Base-by-base conservation (phyloP, 35 echinoderm and acorn worm genomes). In the Eucidaris tribuloides region DNA sequence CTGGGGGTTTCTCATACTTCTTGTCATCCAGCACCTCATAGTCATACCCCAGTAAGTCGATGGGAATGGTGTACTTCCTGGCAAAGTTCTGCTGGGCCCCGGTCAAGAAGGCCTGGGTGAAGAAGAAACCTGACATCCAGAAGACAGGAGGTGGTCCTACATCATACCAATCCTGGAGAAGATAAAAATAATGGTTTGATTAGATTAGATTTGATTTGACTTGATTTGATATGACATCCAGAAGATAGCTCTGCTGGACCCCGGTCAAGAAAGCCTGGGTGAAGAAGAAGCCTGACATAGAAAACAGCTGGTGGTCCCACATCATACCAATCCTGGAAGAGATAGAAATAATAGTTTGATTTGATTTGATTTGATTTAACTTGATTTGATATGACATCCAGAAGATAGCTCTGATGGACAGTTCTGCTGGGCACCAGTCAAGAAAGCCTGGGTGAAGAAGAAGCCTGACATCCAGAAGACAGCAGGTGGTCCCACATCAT, bases 251-350 rank as follows among this genome's bases (percentile, higher is more conserved):
- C 71, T 99, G 96, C 46, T 99, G 96, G 65, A 87, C 96, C 57
- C 96, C 90, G 3, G 96, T 99, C 56, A 99, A 82, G 83, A 99
- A 99, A 43, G 96, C 96, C 66, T 99, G 96, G 0, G 96, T 99
- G 91, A 99, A 99, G 87, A 93, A 93, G 61, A 99, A 93, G 11
- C 90, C 96, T 23, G 96, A 99, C 43, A 99, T 57, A 99, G 72
- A 93, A 99, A 11, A 99, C 90, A 48, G 90, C 86, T 19, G 96
- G 96, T 41, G 96, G 72, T 36, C 84, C 96, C 46, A 72, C 72
- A 36, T 99, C 96, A 81, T 93, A 99, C 96, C 96, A 99, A 62
- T 99, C 96, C 96, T 99, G 90, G 30, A 56, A n/a, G n/a, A n/a
- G n/a, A n/a, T n/a, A n/a, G n/a, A n/a, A n/a, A n/a, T n/a, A n/a